phyloP scores from a whole-genome alignment of 2,113 vertebrate species.

The Nesospiza acunhae region DNA sequence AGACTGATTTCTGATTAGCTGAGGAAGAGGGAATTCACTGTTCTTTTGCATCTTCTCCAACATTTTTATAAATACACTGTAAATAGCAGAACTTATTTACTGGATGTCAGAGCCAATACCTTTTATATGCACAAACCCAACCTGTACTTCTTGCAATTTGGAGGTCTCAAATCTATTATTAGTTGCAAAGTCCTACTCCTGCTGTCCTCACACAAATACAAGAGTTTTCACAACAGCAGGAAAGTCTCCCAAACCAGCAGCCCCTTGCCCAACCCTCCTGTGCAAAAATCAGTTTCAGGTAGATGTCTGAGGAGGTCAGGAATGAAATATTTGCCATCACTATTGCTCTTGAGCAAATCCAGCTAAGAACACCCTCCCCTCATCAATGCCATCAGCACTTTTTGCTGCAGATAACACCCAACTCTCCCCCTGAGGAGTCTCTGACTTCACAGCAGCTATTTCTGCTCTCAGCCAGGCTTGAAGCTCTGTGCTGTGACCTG shows the following conservation, averaged over 20 bases:
- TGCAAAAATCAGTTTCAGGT: not conserved
- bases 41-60: not conserved
- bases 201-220: not conserved
- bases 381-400: not conserved
- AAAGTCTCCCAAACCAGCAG: not conserved
- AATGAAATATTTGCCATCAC: not conserved
- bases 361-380: not conserved
- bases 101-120: not conserved
- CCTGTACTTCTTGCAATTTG: not conserved
- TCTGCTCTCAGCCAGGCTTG: not conserved
- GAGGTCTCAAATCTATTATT: not conserved
- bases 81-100: not conserved
- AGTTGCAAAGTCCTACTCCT: not conserved
- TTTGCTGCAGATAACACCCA: not conserved
- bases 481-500: not conserved
- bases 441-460: not conserved
- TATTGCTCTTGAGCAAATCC: not conserved
- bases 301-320: not conserved
- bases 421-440: not conserved
- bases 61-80: fast-evolving
- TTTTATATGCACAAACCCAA: not conserved
- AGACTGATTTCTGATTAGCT: not conserved
- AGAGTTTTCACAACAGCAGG: not conserved
- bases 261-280: not conserved
- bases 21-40: not conserved